Percentiles rank a stretch among this genome's conserved stretches.
phyloP scores from a whole-genome alignment of 2,113 vertebrate species.

The Steatornis caripensis region DNA sequence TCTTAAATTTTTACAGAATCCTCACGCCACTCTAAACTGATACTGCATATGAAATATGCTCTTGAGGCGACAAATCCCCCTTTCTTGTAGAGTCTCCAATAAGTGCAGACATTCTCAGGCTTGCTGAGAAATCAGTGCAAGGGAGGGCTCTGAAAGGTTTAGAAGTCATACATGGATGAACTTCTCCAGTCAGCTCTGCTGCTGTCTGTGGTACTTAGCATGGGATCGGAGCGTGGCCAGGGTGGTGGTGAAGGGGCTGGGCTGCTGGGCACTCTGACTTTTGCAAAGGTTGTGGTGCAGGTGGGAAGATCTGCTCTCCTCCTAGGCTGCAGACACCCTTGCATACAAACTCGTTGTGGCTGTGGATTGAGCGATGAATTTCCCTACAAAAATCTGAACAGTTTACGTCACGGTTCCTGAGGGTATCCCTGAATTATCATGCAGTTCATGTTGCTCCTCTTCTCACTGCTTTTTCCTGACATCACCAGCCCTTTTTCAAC shows the following conservation, averaged over 20 bases:
- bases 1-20: not conserved
- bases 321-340: not conserved
- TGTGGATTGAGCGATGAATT: not conserved
- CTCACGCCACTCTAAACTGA: not conserved
- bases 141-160: not conserved
- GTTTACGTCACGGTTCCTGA: not conserved
- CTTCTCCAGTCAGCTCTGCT: not conserved
- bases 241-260: not conserved
- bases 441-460: not conserved
- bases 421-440: not conserved
- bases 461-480: not conserved
- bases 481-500: not conserved
- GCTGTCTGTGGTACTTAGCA: not conserved
- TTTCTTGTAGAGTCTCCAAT: not conserved
- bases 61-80: not conserved
- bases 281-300: not conserved
- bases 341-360: rapidly evolving
- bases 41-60: not conserved
- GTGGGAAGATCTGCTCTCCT: not conserved
- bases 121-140: not conserved
- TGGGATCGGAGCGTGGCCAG: not conserved
- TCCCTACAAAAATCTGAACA: not conserved
- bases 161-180: not conserved
- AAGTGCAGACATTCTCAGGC: not conserved
- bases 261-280: not conserved